Evolutionary conservation across 2,797 vertebrate genomes (phyloP).

Genomic region (Phrynocephalus forsythii): DNA sequence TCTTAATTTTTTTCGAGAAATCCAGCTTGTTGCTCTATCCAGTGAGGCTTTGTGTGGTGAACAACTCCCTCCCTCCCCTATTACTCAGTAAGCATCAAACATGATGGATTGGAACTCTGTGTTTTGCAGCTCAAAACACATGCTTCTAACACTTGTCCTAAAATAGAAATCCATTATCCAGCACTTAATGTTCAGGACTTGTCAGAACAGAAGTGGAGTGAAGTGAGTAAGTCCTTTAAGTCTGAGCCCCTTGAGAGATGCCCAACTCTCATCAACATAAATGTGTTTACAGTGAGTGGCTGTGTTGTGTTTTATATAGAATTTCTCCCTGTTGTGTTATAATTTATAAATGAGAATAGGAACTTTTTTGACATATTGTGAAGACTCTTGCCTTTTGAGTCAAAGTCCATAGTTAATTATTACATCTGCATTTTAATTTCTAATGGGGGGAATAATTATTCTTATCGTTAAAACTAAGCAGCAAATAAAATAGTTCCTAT

Average conservation of each 20-base stretch:
- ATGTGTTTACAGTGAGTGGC: neutral
- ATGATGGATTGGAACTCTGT: constrained; percentile 35
- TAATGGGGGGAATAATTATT: constrained; percentile 10
- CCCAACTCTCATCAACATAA: neutral
- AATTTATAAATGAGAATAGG: neutral
- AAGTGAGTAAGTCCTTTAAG: constrained; percentile 47
- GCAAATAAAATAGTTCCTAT: neutral
- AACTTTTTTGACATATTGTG: neutral
- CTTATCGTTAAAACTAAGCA: constrained; percentile 30
- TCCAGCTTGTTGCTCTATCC: constrained; percentile 37
- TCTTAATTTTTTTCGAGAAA: constrained; percentile 58
- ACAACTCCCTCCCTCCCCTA: constrained; percentile 32
- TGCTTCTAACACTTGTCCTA: constrained; percentile 21
- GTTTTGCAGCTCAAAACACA: neutral
- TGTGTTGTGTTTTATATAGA: neutral
- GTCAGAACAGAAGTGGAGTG: constrained; percentile 43
- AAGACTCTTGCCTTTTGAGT: neutral
- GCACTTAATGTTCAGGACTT: constrained; percentile 46
- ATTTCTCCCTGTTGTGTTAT: neutral
- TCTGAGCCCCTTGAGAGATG: constrained; percentile 10
- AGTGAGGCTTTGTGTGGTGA: constrained; percentile 44
- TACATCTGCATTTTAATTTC: neutral
- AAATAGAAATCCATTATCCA: constrained; percentile 63
- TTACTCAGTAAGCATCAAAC: constrained; percentile 48
- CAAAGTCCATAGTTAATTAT: neutral